Evolutionary conservation across 2,113 vertebrate genomes (phyloP).

Genomic region (Corydoras maculifer): DNA sequence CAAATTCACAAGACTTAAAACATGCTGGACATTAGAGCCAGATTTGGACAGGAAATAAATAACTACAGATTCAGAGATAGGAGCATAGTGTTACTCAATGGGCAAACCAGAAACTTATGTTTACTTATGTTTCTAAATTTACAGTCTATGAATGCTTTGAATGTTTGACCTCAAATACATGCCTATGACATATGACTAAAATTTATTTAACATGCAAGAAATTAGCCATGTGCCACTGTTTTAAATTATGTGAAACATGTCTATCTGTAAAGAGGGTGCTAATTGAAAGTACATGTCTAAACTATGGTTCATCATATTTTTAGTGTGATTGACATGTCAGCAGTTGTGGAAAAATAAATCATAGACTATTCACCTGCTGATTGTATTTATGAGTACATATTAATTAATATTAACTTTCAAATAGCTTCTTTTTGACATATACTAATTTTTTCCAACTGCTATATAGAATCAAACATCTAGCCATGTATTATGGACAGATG

Average conservation of each 20-base stretch:
- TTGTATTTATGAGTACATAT: too few species aligned
- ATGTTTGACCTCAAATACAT: slow-evolving; percentile 7
- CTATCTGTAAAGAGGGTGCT: background rate
- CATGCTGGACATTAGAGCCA: slow-evolving; percentile 30
- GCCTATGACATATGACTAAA: too few species aligned
- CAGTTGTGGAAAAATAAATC: too few species aligned
- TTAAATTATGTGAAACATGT: background rate
- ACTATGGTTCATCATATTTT: slow-evolving; percentile 1
- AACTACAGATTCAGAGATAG: slow-evolving; percentile 10
- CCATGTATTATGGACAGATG: too few species aligned
- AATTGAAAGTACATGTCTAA: slow-evolving; percentile 17
- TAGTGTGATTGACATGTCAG: background rate
- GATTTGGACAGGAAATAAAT: slow-evolving; percentile 26
- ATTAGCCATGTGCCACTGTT: too few species aligned
- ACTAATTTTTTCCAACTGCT: too few species aligned
- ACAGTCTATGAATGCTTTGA: slow-evolving; percentile 11
- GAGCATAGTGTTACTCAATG: slow-evolving; percentile 6
- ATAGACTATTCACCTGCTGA: too few species aligned
- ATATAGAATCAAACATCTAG: too few species aligned
- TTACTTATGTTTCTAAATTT: slow-evolving; percentile 10
- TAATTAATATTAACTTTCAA: too few species aligned
- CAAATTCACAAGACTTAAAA: slow-evolving; percentile 29
- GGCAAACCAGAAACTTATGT: background rate
- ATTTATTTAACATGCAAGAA: too few species aligned
- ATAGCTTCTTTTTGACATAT: too few species aligned